Evolutionary conservation across 2,113 vertebrate genomes (phyloP), one percentile per base, ranked within the genome.

Genomic region (Eulemur macaco): DNA sequence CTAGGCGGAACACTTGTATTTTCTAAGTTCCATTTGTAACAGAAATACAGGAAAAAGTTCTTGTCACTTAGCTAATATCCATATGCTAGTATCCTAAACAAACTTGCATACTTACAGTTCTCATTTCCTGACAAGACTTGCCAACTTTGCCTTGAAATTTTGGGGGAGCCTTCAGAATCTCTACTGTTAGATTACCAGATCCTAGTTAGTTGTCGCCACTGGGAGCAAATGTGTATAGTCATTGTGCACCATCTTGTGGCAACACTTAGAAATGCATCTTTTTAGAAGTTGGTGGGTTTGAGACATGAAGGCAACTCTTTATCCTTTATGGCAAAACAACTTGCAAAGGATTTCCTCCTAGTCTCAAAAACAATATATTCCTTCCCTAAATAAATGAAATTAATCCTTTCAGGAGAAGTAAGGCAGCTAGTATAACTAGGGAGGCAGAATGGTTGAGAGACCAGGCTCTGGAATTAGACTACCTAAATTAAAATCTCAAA

Each of bases 221-320:
- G 58, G 69, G 42, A 92, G 45, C 50, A 90, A 86, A 77, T 58
- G 20, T 78, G 2, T 69, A 0, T 94, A 83, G 52, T 93, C 63
- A 63, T 74, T 90, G 64, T 96, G 27, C 69, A 69, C 96, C 94
- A 97, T 82, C 93, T 68, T 96, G 95, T 97, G 97, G 97, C 81
- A 27, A n/a, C 42, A 5, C 87, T 85, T 89, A 56, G 68, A 96
- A 91, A 80, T 88, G 10, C 68, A 91, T 47, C 34, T 81, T 50
- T 82, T 86, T 74, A 74, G 29, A 90, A 66, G 31, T 69, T 17
- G 21, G 64, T 83, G 1, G 17, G 73, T 86, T 18, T 91, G 77
- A 84, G 64, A 39, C 7, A 74, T 18, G 50, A 69, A 95, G 77
- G 34, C 23, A 90, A 56, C 21, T 92, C 84, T 15, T 74, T 88